Percentiles rank a stretch among this genome's conserved stretches.
Conservation (phyloP, 2,797 vertebrate species). For the Staurois parvus region DNA sequence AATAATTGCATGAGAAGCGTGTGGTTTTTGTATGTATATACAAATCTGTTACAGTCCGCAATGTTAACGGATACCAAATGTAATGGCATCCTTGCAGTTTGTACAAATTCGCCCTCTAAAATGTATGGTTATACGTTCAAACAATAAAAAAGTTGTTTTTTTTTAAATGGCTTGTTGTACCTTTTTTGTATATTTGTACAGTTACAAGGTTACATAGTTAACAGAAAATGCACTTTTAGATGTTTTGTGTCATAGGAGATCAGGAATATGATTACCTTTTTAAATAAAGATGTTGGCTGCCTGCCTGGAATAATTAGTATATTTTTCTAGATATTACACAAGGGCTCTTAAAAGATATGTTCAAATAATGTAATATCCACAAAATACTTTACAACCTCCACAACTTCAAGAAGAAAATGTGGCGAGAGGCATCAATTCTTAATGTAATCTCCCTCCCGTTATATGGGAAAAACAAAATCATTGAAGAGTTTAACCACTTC, state of each 20-base stretch:
- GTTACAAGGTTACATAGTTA: not conserved
- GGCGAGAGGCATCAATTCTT: too few relatives aligned
- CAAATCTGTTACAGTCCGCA: constrained; percentile 8
- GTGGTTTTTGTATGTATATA: constrained; percentile 33
- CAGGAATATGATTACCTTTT: too few relatives aligned
- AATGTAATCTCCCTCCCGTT: too few relatives aligned
- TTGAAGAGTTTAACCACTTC: too few relatives aligned
- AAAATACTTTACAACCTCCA: too few relatives aligned
- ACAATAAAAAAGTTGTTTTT: constrained; percentile 2
- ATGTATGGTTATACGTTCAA: not conserved
- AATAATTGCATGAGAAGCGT: constrained; percentile 42
- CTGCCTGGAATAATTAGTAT: too few relatives aligned
- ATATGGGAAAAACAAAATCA: too few relatives aligned
- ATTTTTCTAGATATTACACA: too few relatives aligned
- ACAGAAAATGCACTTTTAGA: not conserved
- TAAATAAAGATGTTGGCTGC: too few relatives aligned
- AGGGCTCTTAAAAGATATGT: too few relatives aligned
- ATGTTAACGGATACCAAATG: constrained; percentile 51
- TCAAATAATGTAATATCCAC: too few relatives aligned
- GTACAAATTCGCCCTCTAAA: constrained; percentile 12
- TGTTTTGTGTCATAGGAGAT: not conserved
- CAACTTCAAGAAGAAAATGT: too few relatives aligned
- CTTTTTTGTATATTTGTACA: not conserved
- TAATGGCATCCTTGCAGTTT: constrained; percentile 20
- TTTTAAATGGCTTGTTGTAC: not conserved